phyloP scores from a whole-genome alignment of 2,113 vertebrate species.

The Todiramphus saurophagus region DNA sequence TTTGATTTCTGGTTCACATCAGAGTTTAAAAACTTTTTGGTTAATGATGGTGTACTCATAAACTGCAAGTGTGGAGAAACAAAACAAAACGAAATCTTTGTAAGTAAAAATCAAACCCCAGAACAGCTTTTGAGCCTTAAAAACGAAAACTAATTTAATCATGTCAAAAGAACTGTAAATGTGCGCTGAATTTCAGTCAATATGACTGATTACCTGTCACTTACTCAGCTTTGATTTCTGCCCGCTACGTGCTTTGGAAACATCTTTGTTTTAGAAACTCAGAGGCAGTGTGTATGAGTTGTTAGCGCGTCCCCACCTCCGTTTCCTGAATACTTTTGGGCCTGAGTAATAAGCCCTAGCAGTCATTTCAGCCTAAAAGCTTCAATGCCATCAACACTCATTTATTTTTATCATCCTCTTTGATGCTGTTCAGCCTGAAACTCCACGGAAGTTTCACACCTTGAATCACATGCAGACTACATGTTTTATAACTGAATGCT shows the following conservation, averaged over 20 bases:
- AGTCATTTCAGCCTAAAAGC: neutral
- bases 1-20: neutral
- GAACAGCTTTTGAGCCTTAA: neutral
- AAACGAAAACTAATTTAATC: neutral
- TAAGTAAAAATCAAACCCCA: neutral
- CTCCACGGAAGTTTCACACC: neutral
- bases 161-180: neutral
- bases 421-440: neutral
- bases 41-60: neutral
- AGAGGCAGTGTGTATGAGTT: neutral
- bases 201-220: slow-evolving; percentile 46
- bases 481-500: neutral
- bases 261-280: neutral
- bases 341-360: neutral
- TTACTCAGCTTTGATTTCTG: neutral
- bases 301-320: neutral
- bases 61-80: neutral
- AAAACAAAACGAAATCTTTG: neutral
- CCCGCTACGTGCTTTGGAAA: rapidly evolving
- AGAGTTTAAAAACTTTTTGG: neutral
- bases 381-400: neutral
- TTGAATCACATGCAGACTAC: neutral
- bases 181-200: slow-evolving; percentile 29
- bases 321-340: neutral
- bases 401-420: neutral